Percentiles rank a stretch among this genome's conserved stretches.
phyloP scores from a whole-genome alignment of 1,140 invertebrate species.

The Zaprionus inermis region DNA sequence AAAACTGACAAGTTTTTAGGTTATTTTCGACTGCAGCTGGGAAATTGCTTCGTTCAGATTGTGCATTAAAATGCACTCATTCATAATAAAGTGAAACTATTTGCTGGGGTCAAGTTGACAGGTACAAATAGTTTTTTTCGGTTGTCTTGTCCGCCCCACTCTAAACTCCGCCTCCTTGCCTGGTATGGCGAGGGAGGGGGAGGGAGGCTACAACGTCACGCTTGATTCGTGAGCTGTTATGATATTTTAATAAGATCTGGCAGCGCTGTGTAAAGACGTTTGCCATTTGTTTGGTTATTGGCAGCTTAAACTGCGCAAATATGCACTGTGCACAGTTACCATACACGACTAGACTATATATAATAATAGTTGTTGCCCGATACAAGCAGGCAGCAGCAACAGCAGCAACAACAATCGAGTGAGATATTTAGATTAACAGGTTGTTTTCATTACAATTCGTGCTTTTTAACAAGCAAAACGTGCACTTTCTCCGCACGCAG shows the following conservation, averaged over 20 bases:
- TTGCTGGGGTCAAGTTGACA: conserved; percentile 69
- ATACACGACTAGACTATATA: conserved; percentile 81
- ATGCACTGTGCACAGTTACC: conserved; percentile 45
- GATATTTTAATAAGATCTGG: conserved; percentile 84
- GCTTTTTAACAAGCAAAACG: conserved; percentile 84
- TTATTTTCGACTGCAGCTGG: not conserved
- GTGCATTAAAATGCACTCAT: conserved; percentile 38
- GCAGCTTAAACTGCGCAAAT: conserved; percentile 46
- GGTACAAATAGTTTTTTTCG: conserved; percentile 62
- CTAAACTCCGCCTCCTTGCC: not conserved
- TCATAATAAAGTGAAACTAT: conserved; percentile 53
- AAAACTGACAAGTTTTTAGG: too few species aligned
- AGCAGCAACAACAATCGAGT: conserved; percentile 76
- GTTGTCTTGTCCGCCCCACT: conserved; percentile 1
- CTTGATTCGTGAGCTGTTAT: conserved; percentile 71
- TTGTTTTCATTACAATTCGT: conserved; percentile 83
- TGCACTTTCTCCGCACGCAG: conserved; percentile 84
- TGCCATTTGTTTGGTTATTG: conserved; percentile 71
- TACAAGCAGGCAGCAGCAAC: conserved; percentile 18
- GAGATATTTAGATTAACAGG: conserved; percentile 84
- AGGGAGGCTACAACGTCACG: conserved; percentile 32
- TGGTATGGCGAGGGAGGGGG: too few species aligned
- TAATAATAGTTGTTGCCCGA: conserved; percentile 70
- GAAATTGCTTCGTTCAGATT: not conserved
- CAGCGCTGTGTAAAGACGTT: conserved; percentile 35